Conservation (phyloP, 1,140 invertebrate genomes). For the Habropoda laboriosa region DNA sequence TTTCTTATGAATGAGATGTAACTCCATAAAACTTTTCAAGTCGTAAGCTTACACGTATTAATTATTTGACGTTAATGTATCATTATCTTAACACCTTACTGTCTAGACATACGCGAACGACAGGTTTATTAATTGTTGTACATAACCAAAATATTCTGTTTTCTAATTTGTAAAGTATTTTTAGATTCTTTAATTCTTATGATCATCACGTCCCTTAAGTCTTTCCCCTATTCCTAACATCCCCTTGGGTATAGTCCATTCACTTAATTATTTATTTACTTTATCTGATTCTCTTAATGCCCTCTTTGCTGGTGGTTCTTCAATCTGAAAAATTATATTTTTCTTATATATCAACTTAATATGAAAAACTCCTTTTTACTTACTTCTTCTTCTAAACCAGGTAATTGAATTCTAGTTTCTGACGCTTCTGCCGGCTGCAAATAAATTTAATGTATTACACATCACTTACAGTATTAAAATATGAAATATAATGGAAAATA, state of each 20-base stretch:
- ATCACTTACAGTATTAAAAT: constrained; percentile 7
- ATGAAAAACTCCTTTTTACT: constrained; percentile 39
- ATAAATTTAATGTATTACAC: constrained; percentile 36
- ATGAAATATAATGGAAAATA: constrained; percentile 14
- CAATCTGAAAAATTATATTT: constrained; percentile 71
- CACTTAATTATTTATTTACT: constrained; percentile 79
- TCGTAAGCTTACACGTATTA: constrained; percentile 56
- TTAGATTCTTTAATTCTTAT: constrained; percentile 66
- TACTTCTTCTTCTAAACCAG: constrained; percentile 86
- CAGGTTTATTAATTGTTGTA: constrained; percentile 78
- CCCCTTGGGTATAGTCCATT: constrained; percentile 59
- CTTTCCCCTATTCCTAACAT: constrained; percentile 60
- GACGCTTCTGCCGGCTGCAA: constrained; percentile 89
- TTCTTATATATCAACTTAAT: neutral
- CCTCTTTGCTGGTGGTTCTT: constrained; percentile 80
- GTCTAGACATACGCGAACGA: constrained; percentile 78
- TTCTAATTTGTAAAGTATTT: constrained; percentile 78
- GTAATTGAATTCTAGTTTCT: constrained; percentile 88
- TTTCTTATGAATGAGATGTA: constrained; percentile 38
- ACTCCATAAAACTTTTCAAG: constrained; percentile 37
- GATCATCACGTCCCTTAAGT: constrained; percentile 65
- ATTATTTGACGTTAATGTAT: constrained; percentile 65
- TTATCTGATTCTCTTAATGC: constrained; percentile 79
- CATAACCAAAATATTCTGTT: constrained; percentile 81
- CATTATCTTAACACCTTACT: constrained; percentile 73